Evolutionary conservation across 37 sponge, comb jelly and placozoan species (phyloP).

Genomic region (Ephydatia muelleri): DNA sequence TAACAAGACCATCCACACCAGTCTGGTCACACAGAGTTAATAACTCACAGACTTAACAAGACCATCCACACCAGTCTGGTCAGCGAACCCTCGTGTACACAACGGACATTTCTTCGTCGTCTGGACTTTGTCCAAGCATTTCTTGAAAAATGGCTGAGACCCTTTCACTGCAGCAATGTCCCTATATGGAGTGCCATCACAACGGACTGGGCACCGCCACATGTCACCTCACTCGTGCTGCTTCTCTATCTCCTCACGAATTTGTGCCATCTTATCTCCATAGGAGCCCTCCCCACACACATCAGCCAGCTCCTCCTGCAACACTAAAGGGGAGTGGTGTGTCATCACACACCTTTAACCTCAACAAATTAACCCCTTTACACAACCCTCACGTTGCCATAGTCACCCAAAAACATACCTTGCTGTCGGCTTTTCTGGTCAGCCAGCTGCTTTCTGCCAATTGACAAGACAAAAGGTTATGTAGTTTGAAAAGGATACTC

Average conservation of each 20-base stretch:
- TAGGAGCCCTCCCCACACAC: constrained; percentile 47
- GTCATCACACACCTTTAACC: not conserved
- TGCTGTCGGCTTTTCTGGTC: not conserved
- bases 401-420: constrained; percentile 5
- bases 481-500: too few relatives aligned
- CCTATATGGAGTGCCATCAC: constrained; percentile 13
- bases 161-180: constrained; percentile 68
- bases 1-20: too few relatives aligned
- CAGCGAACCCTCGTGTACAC: constrained; percentile 63
- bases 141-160: constrained; percentile 75
- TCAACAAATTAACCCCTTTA: not conserved
- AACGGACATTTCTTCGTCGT: constrained; percentile 64
- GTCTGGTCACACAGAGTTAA: too few relatives aligned
- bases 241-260: constrained; percentile 36
- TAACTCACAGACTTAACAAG: constrained; percentile 63
- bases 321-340: not conserved
- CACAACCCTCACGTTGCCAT: not conserved
- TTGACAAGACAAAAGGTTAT: too few relatives aligned
- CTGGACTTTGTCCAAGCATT: constrained; percentile 62
- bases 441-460: constrained; percentile 8
- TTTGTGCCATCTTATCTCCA: constrained; percentile 32
- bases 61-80: constrained; percentile 32
- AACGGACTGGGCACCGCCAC: not conserved
- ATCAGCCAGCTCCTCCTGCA: constrained; percentile 44
- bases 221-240: constrained; percentile 44